Percentiles rank a stretch among this genome's conserved stretches.
phyloP scores from a whole-genome alignment of 2,797 vertebrate species.

The Pipistrellus nathusii region DNA sequence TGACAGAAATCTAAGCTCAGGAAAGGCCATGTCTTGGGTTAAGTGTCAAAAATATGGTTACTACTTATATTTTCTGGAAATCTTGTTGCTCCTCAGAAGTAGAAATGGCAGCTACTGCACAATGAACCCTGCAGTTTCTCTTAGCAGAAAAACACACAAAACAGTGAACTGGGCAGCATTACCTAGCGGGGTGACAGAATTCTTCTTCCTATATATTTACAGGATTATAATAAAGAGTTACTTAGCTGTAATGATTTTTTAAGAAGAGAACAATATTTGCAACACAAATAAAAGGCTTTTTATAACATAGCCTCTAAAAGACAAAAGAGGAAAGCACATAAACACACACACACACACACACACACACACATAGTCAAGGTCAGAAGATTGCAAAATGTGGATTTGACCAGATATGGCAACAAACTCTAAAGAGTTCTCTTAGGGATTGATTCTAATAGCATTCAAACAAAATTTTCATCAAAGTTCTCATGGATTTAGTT shows the following conservation, averaged over 20 bases:
- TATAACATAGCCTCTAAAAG: background rate
- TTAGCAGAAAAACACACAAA: background rate
- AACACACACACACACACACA: background rate
- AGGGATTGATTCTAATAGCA: conserved; percentile 8
- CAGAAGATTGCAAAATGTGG: background rate
- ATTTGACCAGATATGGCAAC: background rate
- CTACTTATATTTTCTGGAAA: background rate
- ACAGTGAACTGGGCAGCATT: background rate
- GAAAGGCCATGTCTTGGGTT: background rate
- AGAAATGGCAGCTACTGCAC: background rate
- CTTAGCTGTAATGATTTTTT: background rate
- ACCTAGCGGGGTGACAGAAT: background rate
- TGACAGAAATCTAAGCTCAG: background rate
- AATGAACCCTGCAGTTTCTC: background rate
- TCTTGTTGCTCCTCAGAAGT: background rate
- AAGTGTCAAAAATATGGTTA: background rate
- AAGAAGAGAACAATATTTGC: background rate
- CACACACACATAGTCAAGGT: too few species aligned
- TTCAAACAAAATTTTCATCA: conserved; percentile 50
- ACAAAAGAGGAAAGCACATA: background rate
- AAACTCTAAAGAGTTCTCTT: background rate
- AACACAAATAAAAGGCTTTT: background rate
- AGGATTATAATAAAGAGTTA: background rate
- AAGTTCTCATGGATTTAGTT: conserved; percentile 59
- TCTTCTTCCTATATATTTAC: background rate